These are phyloP conservation scores for Prenolepis imparis DNA, from an alignment of 2,888 invertebrate genomes.

Conservation along the genomic window DNA sequence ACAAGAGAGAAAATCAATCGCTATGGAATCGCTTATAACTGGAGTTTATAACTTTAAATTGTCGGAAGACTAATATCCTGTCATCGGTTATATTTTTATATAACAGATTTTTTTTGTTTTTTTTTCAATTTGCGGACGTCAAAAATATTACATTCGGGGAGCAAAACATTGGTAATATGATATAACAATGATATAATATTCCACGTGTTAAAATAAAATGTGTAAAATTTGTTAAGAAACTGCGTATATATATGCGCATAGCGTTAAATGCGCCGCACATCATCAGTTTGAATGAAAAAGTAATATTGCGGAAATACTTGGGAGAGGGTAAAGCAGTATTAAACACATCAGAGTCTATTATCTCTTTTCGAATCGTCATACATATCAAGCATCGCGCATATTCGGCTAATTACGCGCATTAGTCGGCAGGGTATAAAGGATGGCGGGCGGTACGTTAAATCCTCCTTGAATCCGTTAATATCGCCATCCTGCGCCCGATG, in stretches of 20 bases:
- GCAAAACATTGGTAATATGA: constrained; percentile 14
- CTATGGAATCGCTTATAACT: not conserved
- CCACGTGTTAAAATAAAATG: constrained; percentile 26
- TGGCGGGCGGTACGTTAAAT: constrained; percentile 46
- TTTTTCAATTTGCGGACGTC: constrained; percentile 15
- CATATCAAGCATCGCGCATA: constrained; percentile 34
- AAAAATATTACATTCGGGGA: constrained; percentile 32
- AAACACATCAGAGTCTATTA: constrained; percentile 47
- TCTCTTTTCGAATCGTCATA: constrained; percentile 43
- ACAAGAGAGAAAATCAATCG: constrained; percentile 35
- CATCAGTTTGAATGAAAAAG: constrained; percentile 13
- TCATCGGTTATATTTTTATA: constrained; percentile 26
- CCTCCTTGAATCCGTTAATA: constrained; percentile 63
- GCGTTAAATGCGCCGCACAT: not conserved
- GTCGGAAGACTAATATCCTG: constrained; percentile 4
- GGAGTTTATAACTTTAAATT: constrained; percentile 28
- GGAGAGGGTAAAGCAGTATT: constrained; percentile 10
- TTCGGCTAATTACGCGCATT: constrained; percentile 56
- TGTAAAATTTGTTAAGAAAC: constrained; percentile 40
- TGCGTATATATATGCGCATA: not conserved
- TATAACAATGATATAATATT: constrained; percentile 41
- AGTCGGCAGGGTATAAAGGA: constrained; percentile 47
- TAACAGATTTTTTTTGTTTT: not conserved
- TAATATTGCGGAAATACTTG: constrained; percentile 32
- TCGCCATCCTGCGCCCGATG: constrained; percentile 51